Evolutionary conservation across 2,888 invertebrate species (phyloP).

Genomic region (Coenonympha arcania): DNA sequence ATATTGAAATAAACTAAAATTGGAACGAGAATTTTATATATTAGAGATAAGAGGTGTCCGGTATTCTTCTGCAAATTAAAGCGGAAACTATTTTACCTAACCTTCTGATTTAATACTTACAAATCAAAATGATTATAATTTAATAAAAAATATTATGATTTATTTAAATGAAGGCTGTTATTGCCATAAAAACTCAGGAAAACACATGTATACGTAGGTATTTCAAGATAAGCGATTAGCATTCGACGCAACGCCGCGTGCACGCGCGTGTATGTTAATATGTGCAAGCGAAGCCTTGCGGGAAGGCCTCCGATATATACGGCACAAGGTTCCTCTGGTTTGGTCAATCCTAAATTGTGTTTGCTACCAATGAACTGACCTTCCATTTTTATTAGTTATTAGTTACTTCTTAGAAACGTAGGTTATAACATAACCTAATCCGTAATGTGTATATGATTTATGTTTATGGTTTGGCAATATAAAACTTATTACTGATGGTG

Average conservation of each 20-base stretch:
- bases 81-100: too few species aligned
- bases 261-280: conserved; percentile 14
- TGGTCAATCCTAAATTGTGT: conserved; percentile 7
- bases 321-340: conserved; percentile 15
- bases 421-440: too few species aligned
- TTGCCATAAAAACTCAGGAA: not conserved
- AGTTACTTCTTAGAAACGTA: not conserved
- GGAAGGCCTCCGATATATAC: conserved; percentile 17
- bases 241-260: conserved; percentile 3
- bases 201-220: not conserved
- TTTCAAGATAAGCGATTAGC: conserved; percentile 4
- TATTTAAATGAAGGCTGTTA: not conserved
- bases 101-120: too few species aligned
- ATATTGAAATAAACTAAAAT: too few species aligned
- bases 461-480: not conserved
- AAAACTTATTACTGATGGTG: too few species aligned
- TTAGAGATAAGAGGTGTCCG: too few species aligned
- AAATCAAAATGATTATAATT: too few species aligned
- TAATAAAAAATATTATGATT: too few species aligned
- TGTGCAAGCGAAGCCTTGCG: conserved; percentile 16
- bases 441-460: not conserved
- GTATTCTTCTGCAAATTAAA: too few species aligned
- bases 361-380: conserved; percentile 6
- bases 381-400: conserved; percentile 2
- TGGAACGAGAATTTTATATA: too few species aligned